phyloP scores from a whole-genome alignment of 2,113 vertebrate genomes.

The Lates calcarifer region DNA sequence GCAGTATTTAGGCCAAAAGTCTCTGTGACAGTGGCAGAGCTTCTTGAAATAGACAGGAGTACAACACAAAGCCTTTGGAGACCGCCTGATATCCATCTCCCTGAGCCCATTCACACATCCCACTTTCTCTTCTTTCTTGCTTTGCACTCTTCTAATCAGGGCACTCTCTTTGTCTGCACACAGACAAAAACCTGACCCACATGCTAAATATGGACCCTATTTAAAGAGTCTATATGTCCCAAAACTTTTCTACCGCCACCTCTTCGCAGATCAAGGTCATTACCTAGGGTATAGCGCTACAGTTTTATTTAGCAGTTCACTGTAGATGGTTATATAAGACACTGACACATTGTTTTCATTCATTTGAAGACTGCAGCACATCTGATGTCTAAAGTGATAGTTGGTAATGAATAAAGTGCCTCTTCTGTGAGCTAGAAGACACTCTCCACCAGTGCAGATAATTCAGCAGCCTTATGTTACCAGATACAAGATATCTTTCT shows the following conservation, averaged over 20 bases:
- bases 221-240: conserved; percentile 61
- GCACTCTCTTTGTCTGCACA: conserved; percentile 67
- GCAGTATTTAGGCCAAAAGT: conserved; percentile 70
- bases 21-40: conserved; percentile 42
- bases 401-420: conserved; percentile 14
- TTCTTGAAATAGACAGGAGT: conserved; percentile 78
- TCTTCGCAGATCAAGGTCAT: conserved; percentile 56
- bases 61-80: conserved; percentile 71
- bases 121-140: conserved; percentile 52
- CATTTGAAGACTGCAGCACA: not conserved
- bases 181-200: conserved; percentile 77
- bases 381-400: not conserved
- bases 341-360: conserved; percentile 23
- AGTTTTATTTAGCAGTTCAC: not conserved
- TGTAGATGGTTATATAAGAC: conserved; percentile 3
- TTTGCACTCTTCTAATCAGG: conserved; percentile 67
- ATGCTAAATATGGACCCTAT: conserved; percentile 75
- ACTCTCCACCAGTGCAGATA: not conserved
- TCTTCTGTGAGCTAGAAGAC: conserved; percentile 18
- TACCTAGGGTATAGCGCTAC: conserved; percentile 6
- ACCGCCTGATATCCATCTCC: conserved; percentile 73
- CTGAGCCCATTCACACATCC: conserved; percentile 70
- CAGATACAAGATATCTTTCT: not conserved
- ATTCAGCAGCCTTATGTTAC: conserved; percentile 7
- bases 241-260: conserved; percentile 47